Percentiles rank a stretch among this genome's conserved stretches.
Conservation (phyloP, 2,797 vertebrate species). For the Chrysocyon brachyurus region DNA sequence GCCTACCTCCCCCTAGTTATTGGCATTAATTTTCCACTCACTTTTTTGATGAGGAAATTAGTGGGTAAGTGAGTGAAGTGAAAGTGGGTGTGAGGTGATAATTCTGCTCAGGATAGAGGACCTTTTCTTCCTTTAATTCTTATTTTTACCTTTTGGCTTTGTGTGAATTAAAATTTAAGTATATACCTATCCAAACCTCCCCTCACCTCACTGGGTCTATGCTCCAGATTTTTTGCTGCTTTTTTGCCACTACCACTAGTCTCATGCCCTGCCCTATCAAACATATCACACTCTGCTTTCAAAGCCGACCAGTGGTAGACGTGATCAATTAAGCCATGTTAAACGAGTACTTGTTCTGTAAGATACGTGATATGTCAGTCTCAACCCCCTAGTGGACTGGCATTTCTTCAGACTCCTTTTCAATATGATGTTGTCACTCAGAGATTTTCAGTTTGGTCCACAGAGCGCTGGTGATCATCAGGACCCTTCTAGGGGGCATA, state of each 20-base stretch:
- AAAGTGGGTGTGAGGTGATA: slow-evolving; percentile 30
- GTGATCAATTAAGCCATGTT: background rate
- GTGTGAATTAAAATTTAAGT: slow-evolving; percentile 27
- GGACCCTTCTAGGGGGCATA: background rate
- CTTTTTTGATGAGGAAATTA: slow-evolving; percentile 73
- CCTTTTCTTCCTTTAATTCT: slow-evolving; percentile 36
- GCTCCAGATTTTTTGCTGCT: background rate
- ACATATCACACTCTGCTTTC: background rate
- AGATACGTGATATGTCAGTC: background rate
- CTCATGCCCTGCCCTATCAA: background rate
- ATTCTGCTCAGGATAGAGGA: slow-evolving; percentile 32
- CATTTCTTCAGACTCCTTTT: slow-evolving; percentile 35
- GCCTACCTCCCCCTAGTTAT: background rate
- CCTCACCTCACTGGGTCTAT: background rate
- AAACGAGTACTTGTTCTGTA: background rate
- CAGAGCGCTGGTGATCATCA: background rate
- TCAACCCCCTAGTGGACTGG: background rate
- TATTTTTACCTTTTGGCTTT: slow-evolving; percentile 39
- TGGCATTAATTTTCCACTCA: slow-evolving; percentile 77
- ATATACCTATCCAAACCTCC: background rate
- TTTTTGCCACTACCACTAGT: background rate
- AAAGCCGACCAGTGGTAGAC: background rate
- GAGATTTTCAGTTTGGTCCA: background rate
- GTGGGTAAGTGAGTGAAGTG: slow-evolving; percentile 15
- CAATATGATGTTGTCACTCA: background rate